phyloP scores from a whole-genome alignment of 2,888 invertebrate species.

The Chelonus formosanus region DNA sequence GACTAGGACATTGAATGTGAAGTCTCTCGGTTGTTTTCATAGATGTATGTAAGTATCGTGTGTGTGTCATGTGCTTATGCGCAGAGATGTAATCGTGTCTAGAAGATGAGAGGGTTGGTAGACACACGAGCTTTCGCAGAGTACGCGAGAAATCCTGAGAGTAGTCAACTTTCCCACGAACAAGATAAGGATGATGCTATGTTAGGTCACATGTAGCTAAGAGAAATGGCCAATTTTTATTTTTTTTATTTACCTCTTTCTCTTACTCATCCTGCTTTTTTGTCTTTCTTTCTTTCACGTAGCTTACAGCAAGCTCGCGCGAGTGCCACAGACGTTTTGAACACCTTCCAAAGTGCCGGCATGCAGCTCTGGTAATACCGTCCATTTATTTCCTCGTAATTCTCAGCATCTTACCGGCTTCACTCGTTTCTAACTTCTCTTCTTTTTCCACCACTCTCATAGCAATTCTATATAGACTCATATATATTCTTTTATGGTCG shows the following conservation, averaged over 20 bases:
- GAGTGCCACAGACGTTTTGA: slow-evolving; percentile 39
- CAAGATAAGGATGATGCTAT: slow-evolving; percentile 36
- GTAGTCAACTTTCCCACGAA: slow-evolving; percentile 33
- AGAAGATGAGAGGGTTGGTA: slow-evolving; percentile 27
- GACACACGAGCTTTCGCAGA: slow-evolving; percentile 48
- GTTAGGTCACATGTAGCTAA: slow-evolving; percentile 48
- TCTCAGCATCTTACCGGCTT: slow-evolving; percentile 30
- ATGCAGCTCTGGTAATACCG: slow-evolving; percentile 37
- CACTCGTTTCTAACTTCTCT: slow-evolving; percentile 4
- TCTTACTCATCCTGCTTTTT: background rate
- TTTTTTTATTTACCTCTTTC: slow-evolving; percentile 19
- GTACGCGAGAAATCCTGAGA: slow-evolving; percentile 54
- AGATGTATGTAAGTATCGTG: background rate
- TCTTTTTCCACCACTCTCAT: slow-evolving; percentile 16
- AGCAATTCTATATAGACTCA: slow-evolving; percentile 10
- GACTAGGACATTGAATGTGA: slow-evolving; percentile 62
- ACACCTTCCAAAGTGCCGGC: slow-evolving; percentile 42
- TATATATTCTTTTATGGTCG: slow-evolving; percentile 23
- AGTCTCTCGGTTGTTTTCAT: slow-evolving; percentile 37
- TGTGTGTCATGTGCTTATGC: background rate
- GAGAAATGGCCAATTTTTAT: slow-evolving; percentile 43
- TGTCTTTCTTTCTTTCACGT: slow-evolving; percentile 8
- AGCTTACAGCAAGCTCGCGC: slow-evolving; percentile 8
- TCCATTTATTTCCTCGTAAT: slow-evolving; percentile 44
- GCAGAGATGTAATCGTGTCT: slow-evolving; percentile 26